A percentile compares a stretch with the other conserved stretches of the same genome.
Evolutionary conservation across 2,888 invertebrate species (phyloP).

Genomic region (Drosophila atripex): DNA sequence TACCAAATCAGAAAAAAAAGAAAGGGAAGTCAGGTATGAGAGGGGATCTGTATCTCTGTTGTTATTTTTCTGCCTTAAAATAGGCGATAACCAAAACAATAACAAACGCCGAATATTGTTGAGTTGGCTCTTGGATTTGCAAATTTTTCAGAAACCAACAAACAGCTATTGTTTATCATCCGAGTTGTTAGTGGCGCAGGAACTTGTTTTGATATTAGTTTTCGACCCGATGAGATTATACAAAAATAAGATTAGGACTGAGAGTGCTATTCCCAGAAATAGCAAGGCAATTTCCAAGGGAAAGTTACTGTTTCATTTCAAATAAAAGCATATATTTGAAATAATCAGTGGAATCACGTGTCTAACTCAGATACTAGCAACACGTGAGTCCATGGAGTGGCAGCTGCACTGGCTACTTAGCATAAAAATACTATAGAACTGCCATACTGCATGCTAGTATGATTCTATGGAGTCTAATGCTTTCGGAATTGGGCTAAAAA

Average conservation of each 20-base stretch:
- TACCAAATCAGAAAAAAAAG: slow-evolving; percentile 26
- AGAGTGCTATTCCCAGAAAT: neutral
- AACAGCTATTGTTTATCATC: slow-evolving; percentile 24
- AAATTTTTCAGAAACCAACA: no score
- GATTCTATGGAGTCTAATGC: slow-evolving; percentile 1
- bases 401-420: slow-evolving; percentile 23
- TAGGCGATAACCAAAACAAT: slow-evolving; percentile 43
- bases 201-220: slow-evolving; percentile 25
- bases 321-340: neutral
- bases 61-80: slow-evolving; percentile 26
- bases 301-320: slow-evolving; percentile 12
- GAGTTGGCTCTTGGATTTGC: slow-evolving; percentile 39
- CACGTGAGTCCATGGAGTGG: slow-evolving; percentile 31
- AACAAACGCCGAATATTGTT: slow-evolving; percentile 33
- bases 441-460: neutral
- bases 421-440: neutral
- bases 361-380: no score
- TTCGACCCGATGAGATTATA: slow-evolving; percentile 9
- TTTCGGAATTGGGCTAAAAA: slow-evolving; percentile 25
- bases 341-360: slow-evolving; percentile 18
- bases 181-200: slow-evolving; percentile 19
- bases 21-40: neutral
- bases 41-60: slow-evolving; percentile 30
- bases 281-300: slow-evolving; percentile 21
- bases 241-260: neutral